phyloP scores from a whole-genome alignment of 2,888 invertebrate species.

The Trissoscelio sp. region DNA sequence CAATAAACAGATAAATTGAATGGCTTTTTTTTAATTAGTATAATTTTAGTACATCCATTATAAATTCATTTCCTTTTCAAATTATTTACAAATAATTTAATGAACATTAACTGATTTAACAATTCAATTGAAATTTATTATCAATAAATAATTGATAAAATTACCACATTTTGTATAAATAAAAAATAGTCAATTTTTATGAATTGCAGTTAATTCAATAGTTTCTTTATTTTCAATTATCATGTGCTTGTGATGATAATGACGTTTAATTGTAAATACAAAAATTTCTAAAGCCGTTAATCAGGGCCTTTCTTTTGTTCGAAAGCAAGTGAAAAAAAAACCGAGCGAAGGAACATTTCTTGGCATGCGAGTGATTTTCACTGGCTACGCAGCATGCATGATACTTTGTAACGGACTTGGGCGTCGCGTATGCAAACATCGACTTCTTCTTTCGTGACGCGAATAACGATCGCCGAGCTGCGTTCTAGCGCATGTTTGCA shows the following conservation, averaged over 20 bases:
- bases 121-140: too few relatives aligned
- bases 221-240: slow-evolving; percentile 16
- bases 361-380: slow-evolving; percentile 51
- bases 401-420: slow-evolving; percentile 41
- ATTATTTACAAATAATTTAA: too few relatives aligned
- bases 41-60: too few relatives aligned
- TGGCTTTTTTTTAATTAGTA: too few relatives aligned
- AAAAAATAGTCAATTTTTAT: too few relatives aligned
- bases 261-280: slow-evolving; percentile 46
- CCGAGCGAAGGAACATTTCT: slow-evolving; percentile 12
- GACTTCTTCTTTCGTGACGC: slow-evolving; percentile 57
- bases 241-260: slow-evolving; percentile 23
- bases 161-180: too few relatives aligned
- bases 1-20: too few relatives aligned
- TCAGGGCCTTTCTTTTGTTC: slow-evolving; percentile 43
- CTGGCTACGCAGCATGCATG: slow-evolving; percentile 47
- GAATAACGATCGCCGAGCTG: slow-evolving; percentile 54
- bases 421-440: slow-evolving; percentile 40
- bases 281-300: slow-evolving; percentile 39
- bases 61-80: too few relatives aligned
- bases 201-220: too few relatives aligned
- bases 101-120: too few relatives aligned
- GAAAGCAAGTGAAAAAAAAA: slow-evolving; percentile 31
- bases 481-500: slow-evolving; percentile 42
- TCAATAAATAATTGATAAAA: too few relatives aligned